A percentile compares a stretch with the other conserved stretches of the same genome.
Evolutionary conservation across 92 coral and sea anemone species (phyloP).

Genomic region (Galaxea fascicularis): DNA sequence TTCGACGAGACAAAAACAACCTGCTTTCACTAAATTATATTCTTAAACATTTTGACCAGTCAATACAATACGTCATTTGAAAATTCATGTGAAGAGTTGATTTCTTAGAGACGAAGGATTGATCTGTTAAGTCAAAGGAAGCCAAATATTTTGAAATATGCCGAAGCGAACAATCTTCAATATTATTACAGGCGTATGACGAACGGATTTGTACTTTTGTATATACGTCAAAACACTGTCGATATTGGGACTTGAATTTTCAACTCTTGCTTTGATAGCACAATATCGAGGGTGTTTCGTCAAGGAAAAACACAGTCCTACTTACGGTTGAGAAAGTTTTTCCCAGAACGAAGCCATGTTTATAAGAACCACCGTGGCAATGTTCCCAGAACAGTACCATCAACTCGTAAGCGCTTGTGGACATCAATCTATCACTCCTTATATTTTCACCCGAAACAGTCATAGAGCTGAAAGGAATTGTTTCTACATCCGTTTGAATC

Average conservation of each 20-base stretch:
- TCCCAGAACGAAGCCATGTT: conserved; percentile 88
- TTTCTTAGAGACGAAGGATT: not conserved
- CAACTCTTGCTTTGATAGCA: not conserved
- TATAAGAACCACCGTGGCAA: conserved; percentile 6
- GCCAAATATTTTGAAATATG: not conserved
- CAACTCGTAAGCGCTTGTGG: not conserved
- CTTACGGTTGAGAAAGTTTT: conserved; percentile 83
- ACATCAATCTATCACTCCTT: conserved; percentile 27
- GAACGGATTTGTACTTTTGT: not conserved
- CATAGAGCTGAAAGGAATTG: not conserved
- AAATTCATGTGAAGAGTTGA: conserved; percentile 8
- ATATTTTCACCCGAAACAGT: conserved; percentile 6
- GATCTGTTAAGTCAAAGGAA: not conserved
- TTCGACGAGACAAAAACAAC: not conserved
- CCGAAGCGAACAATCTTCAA: not conserved
- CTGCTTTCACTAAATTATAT: not conserved
- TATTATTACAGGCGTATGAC: not conserved
- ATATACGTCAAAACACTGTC: not conserved
- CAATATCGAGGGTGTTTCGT: not conserved
- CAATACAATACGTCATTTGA: not conserved
- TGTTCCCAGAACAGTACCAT: not conserved
- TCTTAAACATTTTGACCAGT: not conserved
- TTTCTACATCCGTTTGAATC: not conserved
- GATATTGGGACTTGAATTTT: not conserved
- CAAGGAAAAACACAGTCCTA: not conserved